Conservation (phyloP, 1,140 invertebrate species). For the Trypoxylus dichotomus region DNA sequence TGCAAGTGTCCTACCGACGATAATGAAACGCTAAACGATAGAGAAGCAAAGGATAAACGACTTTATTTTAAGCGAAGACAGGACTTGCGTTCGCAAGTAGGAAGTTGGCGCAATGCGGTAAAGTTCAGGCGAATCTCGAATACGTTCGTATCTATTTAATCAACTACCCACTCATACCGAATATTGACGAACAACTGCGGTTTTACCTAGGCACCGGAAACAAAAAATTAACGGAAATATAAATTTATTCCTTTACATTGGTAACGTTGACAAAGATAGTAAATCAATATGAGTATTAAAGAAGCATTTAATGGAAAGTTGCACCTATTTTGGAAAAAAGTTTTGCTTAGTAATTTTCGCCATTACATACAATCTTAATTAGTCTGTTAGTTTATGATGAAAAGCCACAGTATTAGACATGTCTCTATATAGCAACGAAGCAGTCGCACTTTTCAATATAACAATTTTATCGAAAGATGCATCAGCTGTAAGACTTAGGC, state of each 20-base stretch:
- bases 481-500: no score
- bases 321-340: no score
- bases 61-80: background rate
- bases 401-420: no score
- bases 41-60: background rate
- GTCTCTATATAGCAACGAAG: no score
- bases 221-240: background rate
- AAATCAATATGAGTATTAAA: background rate
- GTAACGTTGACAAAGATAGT: background rate
- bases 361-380: no score
- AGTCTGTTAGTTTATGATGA: no score
- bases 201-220: background rate
- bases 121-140: background rate
- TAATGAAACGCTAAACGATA: background rate
- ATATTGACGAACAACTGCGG: background rate
- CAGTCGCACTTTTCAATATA: no score
- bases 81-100: background rate
- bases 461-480: no score
- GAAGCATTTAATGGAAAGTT: background rate
- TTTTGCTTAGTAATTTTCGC: no score
- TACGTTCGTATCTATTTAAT: background rate
- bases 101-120: constrained; percentile 14
- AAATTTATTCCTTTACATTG: background rate
- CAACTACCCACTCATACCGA: background rate
- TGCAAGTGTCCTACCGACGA: background rate